A percentile compares a stretch with the other conserved stretches of the same genome.
Evolutionary conservation across 1,140 invertebrate species (phyloP).

Genomic region (Aphaenogaster ashmeadi): DNA sequence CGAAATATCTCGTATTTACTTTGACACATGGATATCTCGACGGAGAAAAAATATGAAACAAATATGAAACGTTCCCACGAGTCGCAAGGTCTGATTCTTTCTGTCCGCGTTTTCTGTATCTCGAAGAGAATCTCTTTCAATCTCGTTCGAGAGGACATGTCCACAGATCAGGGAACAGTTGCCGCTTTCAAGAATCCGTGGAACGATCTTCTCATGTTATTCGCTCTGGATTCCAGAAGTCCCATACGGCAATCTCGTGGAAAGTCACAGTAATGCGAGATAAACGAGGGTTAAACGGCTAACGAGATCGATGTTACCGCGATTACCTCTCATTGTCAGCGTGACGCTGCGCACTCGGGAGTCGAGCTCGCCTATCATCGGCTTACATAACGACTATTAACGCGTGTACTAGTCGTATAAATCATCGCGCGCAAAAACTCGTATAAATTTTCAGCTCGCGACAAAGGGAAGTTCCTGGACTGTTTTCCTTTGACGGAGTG

Average conservation of each 20-base stretch:
- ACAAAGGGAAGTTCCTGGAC: background rate
- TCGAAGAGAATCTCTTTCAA: background rate
- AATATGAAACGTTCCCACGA: background rate
- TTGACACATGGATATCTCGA: background rate
- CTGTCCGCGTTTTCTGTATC: background rate
- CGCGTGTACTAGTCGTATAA: background rate
- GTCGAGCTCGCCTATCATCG: slow-evolving; percentile 24
- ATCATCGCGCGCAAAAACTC: background rate
- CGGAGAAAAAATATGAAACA: background rate
- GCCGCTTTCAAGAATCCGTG: background rate
- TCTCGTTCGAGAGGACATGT: background rate
- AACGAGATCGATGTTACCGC: background rate
- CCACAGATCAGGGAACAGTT: background rate
- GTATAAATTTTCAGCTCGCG: background rate
- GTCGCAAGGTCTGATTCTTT: background rate
- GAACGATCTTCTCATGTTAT: background rate
- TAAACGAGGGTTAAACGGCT: background rate
- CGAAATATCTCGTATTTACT: background rate
- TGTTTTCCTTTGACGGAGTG: no score
- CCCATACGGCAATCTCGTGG: no score
- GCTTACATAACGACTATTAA: slow-evolving; percentile 49
- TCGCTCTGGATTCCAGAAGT: no score
- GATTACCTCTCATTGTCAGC: background rate
- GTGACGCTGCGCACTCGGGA: slow-evolving; percentile 27
- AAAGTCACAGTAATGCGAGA: background rate